Evolutionary conservation across 2,888 invertebrate genomes (phyloP).

Genomic region (Sinelater perroti): DNA sequence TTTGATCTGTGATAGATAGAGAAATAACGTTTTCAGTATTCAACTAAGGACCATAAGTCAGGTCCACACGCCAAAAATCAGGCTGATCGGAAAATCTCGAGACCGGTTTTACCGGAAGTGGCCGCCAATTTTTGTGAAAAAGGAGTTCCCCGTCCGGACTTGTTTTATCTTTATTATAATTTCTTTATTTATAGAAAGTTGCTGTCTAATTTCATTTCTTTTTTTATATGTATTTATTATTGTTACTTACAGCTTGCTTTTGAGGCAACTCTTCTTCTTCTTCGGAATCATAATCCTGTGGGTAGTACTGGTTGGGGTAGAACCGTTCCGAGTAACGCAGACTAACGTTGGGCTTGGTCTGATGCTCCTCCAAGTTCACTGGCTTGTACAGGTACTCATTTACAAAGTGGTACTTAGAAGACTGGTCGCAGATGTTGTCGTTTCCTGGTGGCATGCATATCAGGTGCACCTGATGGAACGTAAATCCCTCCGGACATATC

Average conservation of each 20-base stretch:
- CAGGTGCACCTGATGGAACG: constrained; percentile 88
- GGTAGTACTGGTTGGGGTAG: constrained; percentile 81
- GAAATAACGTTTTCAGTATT: too few relatives aligned
- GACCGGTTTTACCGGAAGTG: too few relatives aligned
- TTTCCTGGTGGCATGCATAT: constrained; percentile 93
- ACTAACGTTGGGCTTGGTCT: constrained; percentile 81
- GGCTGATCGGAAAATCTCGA: too few relatives aligned
- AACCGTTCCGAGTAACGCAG: constrained; percentile 82
- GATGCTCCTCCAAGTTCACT: constrained; percentile 83
- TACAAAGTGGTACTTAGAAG: constrained; percentile 89
- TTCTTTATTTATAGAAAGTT: too few relatives aligned
- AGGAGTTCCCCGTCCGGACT: too few relatives aligned
- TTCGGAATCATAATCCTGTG: constrained; percentile 65
- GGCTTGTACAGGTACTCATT: constrained; percentile 93
- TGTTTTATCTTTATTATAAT: too few relatives aligned
- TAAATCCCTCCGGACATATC: constrained; percentile 92
- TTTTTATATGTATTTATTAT: background rate
- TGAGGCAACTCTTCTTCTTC: constrained; percentile 59
- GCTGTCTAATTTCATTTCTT: too few relatives aligned
- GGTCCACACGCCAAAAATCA: too few relatives aligned
- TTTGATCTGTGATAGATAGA: too few relatives aligned
- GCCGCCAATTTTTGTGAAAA: too few relatives aligned
- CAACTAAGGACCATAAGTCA: too few relatives aligned
- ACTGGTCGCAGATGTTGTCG: constrained; percentile 89
- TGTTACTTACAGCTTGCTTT: constrained; percentile 55